Base-by-base conservation (phyloP, 2,888 invertebrate species). In the Acrobasis suavella region DNA sequence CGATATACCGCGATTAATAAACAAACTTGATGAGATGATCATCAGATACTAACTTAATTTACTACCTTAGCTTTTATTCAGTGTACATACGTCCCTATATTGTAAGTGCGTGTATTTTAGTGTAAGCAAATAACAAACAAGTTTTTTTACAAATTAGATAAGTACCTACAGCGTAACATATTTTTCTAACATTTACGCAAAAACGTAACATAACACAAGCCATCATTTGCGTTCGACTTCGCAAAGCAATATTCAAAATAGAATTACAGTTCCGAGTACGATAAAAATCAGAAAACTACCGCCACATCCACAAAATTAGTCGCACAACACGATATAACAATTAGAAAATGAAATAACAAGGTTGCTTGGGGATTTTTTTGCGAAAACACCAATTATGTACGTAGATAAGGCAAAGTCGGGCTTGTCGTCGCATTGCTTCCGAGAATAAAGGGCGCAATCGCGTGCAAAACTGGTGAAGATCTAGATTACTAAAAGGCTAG, bases 251-350 rank as follows among this genome's bases (percentile, higher is more conserved):
- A 56, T 56, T 56, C 56, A 56, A 56, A 56, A 14, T 42, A 39
- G 56, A 58, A 46, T 61, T 54, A 22, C 17, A 49, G 16, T 60
- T 51, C 60, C 39, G 17, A 60, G 39, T 42, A 52, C 69, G 80
- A 80, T 80, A 78, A 64, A 64, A 69, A 80, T 80, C 79, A 72
- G 77, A 74, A 76, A 80, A 80, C 74, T 72, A 76, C 72, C 72
- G 65, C 72, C 72, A 65, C 60, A 62, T 71, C 67, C 55, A 72
- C 71, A 64, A 61, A 56, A 62, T 60, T 58, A 61, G 39, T 58
- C 49, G 50, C 70, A 73, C 69, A 62, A 68, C 62, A 68, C 67
- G 69, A 64, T 60, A 52, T 67, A 71, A 75, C 74, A 78, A 78
- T 78, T 78, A 78, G 67, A 73, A 74, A 74, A 80, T 78, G 73